phyloP scores from a whole-genome alignment of 2,797 vertebrate genomes.

The Lacerta agilis region DNA sequence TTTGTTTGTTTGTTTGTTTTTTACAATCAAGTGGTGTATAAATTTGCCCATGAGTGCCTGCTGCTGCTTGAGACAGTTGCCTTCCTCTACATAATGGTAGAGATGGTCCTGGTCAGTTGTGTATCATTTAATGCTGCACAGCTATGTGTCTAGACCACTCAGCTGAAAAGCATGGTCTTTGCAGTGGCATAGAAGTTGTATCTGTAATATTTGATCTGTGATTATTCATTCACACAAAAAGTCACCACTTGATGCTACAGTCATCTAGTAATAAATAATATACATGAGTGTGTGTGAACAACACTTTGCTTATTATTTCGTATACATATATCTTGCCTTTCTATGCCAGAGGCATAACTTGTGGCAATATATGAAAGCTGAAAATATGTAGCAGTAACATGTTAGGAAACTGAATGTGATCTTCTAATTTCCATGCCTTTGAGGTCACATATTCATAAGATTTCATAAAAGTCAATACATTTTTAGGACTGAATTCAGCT shows the following conservation, averaged over 20 bases:
- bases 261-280: background rate
- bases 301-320: background rate
- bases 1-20: too few relatives aligned
- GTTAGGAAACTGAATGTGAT: background rate
- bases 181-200: background rate
- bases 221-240: background rate
- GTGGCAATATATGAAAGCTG: background rate
- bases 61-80: too few relatives aligned
- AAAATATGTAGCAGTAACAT: background rate
- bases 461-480: background rate
- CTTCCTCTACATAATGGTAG: too few relatives aligned
- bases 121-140: background rate
- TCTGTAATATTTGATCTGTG: background rate
- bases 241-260: background rate
- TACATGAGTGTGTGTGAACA: background rate
- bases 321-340: background rate
- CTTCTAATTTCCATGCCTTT: slow-evolving; percentile 11
- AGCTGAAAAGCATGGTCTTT: background rate
- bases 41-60: too few relatives aligned
- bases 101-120: background rate
- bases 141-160: background rate
- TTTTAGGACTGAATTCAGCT: slow-evolving; percentile 14
- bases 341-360: background rate
- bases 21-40: too few relatives aligned
- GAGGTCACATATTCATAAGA: slow-evolving; percentile 9